Base-by-base conservation (phyloP, 2,797 vertebrate species). In the Catostomus latipinnis region DNA sequence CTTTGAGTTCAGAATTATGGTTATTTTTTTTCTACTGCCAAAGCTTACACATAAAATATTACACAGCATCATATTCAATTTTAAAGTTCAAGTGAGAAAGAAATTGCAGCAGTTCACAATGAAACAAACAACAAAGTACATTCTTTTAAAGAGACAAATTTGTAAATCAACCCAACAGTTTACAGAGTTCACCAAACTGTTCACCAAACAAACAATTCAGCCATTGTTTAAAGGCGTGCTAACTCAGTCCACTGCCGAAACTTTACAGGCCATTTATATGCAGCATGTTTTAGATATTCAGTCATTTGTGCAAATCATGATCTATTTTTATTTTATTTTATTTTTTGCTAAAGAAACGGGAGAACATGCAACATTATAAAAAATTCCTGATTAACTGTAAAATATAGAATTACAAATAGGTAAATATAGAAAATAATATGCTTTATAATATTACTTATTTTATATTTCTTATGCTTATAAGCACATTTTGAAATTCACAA, bases 21-120 rank as follows among this genome's bases (percentile, higher is more conserved):
- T 56, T 50, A 16, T n/a, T 16, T 45, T 74, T 71, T 74, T 62
- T 75, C 18, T n/a, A 62, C 82, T 78, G 73, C 69, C 70, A 43
- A 13, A 74, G 52, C 56, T 78, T 48, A 58, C 71, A 68, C 78
- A 56, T 67, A 69, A 67, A 80, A 81, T 69, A 56, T 84, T 84
- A 66, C 81, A 85, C 86, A 87, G 72, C 58, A 16, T 75, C 68
- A n/a, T 87, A 87, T 86, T 84, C 82, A 87, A 62, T 78, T 80
- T 73, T 50, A 58, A 50, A 76, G 62, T 82, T 84, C 77, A 82
- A 83, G 71, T 76, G 74, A 81, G 71, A 72, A 76, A 34, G 34
- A 74, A 78, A 77, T 69, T 76, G 83, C 82, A 87, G 82, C 80
- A 70, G 16, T 82, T 78, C 66, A 74, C 71, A 78, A 78, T 69